Conservation (phyloP, 2,797 vertebrate species). For the Glossophaga mutica region DNA sequence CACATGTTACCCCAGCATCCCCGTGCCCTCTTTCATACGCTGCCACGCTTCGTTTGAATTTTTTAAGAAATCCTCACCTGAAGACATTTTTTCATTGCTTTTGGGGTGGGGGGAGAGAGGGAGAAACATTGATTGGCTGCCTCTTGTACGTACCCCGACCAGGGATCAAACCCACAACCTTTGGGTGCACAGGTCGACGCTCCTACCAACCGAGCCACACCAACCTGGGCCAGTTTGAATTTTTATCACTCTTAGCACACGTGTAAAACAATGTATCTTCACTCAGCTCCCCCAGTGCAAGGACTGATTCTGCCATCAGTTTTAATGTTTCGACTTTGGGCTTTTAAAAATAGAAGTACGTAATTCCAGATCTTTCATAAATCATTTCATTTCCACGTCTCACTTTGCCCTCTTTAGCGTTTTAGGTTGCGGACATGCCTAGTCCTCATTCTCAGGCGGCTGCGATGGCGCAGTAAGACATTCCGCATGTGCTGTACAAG, state of each 20-base stretch:
- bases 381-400: fast-evolving
- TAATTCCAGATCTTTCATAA: background rate
- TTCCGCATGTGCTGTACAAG: fast-evolving
- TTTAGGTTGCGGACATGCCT: background rate
- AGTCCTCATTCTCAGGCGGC: fast-evolving
- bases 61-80: background rate
- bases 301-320: fast-evolving
- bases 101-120: too few relatives aligned
- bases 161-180: too few relatives aligned
- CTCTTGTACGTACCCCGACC: too few relatives aligned
- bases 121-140: too few relatives aligned
- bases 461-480: fast-evolving
- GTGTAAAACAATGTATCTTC: fast-evolving
- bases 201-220: too few relatives aligned
- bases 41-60: fast-evolving
- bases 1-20: fast-evolving
- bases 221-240: too few relatives aligned
- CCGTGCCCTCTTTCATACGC: fast-evolving
- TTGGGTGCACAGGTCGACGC: too few relatives aligned
- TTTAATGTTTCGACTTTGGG: background rate
- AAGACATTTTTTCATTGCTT: too few relatives aligned
- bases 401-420: background rate
- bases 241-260: fast-evolving
- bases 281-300: fast-evolving
- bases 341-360: background rate